phyloP scores from a whole-genome alignment of 2,797 vertebrate species.

The Sebastes wilsoni region DNA sequence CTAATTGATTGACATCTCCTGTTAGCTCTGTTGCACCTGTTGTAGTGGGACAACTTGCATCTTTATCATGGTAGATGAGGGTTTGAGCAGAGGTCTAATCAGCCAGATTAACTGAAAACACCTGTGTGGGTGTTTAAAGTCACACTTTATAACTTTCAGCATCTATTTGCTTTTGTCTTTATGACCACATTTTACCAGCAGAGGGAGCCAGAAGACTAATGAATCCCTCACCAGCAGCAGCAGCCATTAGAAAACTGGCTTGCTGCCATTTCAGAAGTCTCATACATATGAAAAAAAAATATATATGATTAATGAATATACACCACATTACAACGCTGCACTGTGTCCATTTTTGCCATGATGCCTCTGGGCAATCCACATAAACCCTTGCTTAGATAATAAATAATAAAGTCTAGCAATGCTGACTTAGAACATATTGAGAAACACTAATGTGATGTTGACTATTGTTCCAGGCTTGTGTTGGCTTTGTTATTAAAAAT shows the following conservation, averaged over 20 bases:
- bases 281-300: background rate
- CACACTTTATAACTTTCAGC: too few species aligned
- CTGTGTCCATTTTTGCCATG: background rate
- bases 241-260: conserved; percentile 14
- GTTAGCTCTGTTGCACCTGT: too few species aligned
- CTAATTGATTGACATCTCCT: too few species aligned
- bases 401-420: background rate
- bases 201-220: conserved; percentile 27
- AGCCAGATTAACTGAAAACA: too few species aligned
- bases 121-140: too few species aligned
- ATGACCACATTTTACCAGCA: background rate
- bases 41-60: too few species aligned
- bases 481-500: background rate
- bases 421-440: background rate
- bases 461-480: background rate
- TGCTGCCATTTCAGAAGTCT: conserved; percentile 21
- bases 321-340: background rate
- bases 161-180: background rate
- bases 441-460: background rate
- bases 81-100: too few species aligned
- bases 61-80: too few species aligned
- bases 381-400: background rate
- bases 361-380: background rate
- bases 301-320: background rate
- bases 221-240: background rate